phyloP scores from a whole-genome alignment of 2,113 vertebrate genomes.

The Megaleporinus macrocephalus region DNA sequence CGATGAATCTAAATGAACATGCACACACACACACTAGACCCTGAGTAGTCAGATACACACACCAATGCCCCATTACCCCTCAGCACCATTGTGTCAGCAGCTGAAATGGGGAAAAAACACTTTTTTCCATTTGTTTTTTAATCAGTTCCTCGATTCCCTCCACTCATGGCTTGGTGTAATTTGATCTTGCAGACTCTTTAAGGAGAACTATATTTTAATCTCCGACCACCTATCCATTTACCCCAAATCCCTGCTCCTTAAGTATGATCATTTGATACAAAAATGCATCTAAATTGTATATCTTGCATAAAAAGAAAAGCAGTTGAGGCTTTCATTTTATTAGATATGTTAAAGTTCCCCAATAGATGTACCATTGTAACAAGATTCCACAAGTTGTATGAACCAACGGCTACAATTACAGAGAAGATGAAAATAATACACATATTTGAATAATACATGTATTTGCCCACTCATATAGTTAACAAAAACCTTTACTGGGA shows the following conservation, averaged over 20 bases:
- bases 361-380: too few species aligned
- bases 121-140: conserved; percentile 18
- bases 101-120: background rate
- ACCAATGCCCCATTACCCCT: conserved; percentile 18
- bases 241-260: background rate
- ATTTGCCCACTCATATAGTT: too few species aligned
- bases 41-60: background rate
- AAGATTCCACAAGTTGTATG: too few species aligned
- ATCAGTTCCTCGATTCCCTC: background rate
- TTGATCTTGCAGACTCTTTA: background rate
- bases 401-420: too few species aligned
- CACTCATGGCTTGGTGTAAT: background rate
- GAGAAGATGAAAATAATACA: too few species aligned
- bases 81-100: conserved; percentile 11
- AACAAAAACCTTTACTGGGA: too few species aligned
- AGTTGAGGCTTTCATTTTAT: too few species aligned
- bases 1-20: conserved; percentile 1
- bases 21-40: background rate
- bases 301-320: too few species aligned
- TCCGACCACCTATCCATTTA: background rate
- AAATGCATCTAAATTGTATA: background rate
- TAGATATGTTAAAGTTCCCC: too few species aligned
- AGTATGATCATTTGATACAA: background rate
- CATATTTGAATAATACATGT: too few species aligned
- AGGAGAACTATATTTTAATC: background rate